A percentile compares a stretch with the other conserved stretches of the same genome.
phyloP scores from a whole-genome alignment of 2,888 invertebrate species.

The Trichopoda pennipes region DNA sequence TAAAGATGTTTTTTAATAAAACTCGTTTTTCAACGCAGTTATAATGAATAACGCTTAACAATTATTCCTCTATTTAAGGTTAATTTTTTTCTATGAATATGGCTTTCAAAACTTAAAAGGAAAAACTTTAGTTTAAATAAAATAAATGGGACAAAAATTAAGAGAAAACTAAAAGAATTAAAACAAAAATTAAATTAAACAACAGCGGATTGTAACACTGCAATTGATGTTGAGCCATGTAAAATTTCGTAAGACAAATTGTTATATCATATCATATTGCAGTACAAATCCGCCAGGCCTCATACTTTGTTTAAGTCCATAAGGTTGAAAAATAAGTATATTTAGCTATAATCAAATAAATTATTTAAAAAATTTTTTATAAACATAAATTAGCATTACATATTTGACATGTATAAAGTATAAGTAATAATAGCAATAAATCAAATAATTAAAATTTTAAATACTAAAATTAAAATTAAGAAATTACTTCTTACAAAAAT shows the following conservation, averaged over 20 bases:
- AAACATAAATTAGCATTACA: slow-evolving; percentile 35
- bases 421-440: slow-evolving; percentile 51
- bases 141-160: slow-evolving; percentile 27
- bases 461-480: slow-evolving; percentile 29
- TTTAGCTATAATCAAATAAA: slow-evolving; percentile 59
- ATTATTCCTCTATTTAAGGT: too few species aligned
- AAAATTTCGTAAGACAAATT: neutral
- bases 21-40: too few species aligned
- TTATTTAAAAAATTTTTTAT: slow-evolving; percentile 47
- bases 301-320: slow-evolving; percentile 41
- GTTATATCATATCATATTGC: neutral
- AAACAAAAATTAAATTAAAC: slow-evolving; percentile 19
- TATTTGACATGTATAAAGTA: slow-evolving; percentile 33
- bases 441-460: slow-evolving; percentile 40
- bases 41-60: too few species aligned
- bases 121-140: too few species aligned
- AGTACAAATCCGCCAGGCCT: slow-evolving; percentile 32
- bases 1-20: too few species aligned
- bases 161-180: neutral
- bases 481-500: slow-evolving; percentile 10
- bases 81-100: too few species aligned
- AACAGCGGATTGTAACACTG: slow-evolving; percentile 16
- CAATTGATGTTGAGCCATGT: slow-evolving; percentile 3
- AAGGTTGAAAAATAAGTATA: slow-evolving; percentile 35
- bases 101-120: too few species aligned